Conservation (phyloP, 1,140 invertebrate species). For the Arion vulgaris region DNA sequence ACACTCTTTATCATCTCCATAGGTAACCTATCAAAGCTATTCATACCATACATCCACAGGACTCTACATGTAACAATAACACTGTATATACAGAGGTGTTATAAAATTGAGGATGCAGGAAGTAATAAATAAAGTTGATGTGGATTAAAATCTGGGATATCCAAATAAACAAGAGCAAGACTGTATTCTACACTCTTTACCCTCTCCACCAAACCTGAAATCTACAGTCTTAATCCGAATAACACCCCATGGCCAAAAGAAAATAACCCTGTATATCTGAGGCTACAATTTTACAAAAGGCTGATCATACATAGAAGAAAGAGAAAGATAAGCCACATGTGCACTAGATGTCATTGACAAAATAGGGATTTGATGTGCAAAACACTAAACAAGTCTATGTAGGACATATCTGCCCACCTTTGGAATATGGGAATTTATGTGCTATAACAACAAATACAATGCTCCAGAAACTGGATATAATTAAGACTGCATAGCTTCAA, state of each 20-base stretch:
- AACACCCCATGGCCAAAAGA: neutral
- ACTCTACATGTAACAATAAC: neutral
- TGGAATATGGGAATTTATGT: neutral
- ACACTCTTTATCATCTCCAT: neutral
- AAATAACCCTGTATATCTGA: neutral
- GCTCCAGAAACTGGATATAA: neutral
- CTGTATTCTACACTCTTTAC: neutral
- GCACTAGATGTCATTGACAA: neutral
- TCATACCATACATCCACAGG: neutral
- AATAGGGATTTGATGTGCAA: neutral
- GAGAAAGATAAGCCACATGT: neutral
- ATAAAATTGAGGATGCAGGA: neutral
- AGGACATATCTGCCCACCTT: neutral
- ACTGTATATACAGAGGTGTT: neutral
- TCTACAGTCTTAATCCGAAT: neutral
- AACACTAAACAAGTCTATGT: neutral
- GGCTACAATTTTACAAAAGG: neutral
- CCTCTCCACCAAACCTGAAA: too few relatives aligned
- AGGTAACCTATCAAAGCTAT: neutral
- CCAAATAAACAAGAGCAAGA: neutral
- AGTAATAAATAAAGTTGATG: neutral
- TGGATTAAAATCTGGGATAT: neutral
- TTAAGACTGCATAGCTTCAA: too few relatives aligned
- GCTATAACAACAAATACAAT: neutral
- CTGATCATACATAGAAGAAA: neutral